phyloP scores from a whole-genome alignment of 2,113 vertebrate genomes.

The Rhadina sibilatrix region DNA sequence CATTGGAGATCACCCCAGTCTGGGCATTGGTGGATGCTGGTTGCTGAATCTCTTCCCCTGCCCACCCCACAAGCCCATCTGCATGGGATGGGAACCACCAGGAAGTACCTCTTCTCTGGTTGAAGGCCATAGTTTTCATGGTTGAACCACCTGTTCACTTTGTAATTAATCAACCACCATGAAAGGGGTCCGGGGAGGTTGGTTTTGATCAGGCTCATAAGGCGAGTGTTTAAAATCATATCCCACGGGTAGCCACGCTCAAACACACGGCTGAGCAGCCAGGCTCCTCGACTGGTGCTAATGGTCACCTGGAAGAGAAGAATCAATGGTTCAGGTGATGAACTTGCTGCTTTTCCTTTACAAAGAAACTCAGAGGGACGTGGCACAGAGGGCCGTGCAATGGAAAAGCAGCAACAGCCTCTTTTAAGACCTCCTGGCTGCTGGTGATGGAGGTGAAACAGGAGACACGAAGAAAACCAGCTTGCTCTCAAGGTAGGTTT shows the following conservation, averaged over 20 bases:
- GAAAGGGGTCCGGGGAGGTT: slow-evolving; percentile 69
- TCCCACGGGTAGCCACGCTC: slow-evolving; percentile 80
- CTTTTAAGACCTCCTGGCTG: not conserved
- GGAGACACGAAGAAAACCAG: not conserved
- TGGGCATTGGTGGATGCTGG: not conserved
- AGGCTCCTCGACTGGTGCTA: slow-evolving; percentile 79
- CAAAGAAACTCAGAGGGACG: not conserved
- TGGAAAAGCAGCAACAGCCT: not conserved
- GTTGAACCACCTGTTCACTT: slow-evolving; percentile 73
- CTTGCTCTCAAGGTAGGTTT: not conserved
- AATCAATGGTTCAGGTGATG: not conserved
- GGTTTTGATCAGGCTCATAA: slow-evolving; percentile 59
- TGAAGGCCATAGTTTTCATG: slow-evolving; percentile 82
- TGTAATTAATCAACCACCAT: slow-evolving; percentile 56
- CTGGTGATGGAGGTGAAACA: not conserved
- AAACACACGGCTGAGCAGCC: slow-evolving; percentile 77
- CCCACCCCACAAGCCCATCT: not conserved
- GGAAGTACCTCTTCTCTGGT: slow-evolving; percentile 78
- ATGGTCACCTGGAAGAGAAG: slow-evolving; percentile 79
- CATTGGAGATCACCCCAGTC: accelerated
- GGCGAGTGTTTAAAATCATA: slow-evolving; percentile 70
- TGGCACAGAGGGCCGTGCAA: accelerated
- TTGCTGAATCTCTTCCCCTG: not conserved
- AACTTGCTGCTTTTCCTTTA: not conserved
- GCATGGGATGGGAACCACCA: not conserved